These are phyloP conservation scores for Kradibia gibbosae DNA, from an alignment of 1,140 invertebrate genomes.

Conservation along the genomic window DNA sequence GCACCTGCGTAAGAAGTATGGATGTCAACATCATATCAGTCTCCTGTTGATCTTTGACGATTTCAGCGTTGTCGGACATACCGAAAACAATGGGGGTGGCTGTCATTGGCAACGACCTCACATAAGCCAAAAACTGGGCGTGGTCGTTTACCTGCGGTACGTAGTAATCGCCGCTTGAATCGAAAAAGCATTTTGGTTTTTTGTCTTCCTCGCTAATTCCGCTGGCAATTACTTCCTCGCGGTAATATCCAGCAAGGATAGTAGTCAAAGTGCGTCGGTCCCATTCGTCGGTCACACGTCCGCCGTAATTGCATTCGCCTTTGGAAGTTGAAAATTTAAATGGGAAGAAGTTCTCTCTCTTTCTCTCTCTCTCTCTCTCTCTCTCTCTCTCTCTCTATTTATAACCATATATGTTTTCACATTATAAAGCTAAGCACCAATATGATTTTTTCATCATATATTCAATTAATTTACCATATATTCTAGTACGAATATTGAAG, in stretches of 20 bases:
- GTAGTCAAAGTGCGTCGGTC: conserved; percentile 91
- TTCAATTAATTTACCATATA: too few species aligned
- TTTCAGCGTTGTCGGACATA: conserved; percentile 93
- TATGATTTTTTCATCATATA: too few species aligned
- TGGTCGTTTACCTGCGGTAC: conserved; percentile 83
- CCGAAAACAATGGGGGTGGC: conserved; percentile 90
- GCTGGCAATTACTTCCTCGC: conserved; percentile 67
- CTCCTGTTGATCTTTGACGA: conserved; percentile 93
- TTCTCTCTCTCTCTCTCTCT: background rate
- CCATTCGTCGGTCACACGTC: conserved; percentile 95
- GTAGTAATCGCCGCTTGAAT: conserved; percentile 81
- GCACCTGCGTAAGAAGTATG: conserved; percentile 88
- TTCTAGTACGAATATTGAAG: background rate
- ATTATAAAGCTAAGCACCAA: background rate
- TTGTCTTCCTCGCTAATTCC: conserved; percentile 68
- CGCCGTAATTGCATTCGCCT: conserved; percentile 97
- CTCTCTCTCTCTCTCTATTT: background rate
- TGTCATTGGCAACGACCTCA: conserved; percentile 82
- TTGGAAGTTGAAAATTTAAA: conserved; percentile 32
- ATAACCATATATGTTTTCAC: background rate
- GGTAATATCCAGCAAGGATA: conserved; percentile 88
- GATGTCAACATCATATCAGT: conserved; percentile 84
- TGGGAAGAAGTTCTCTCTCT: background rate
- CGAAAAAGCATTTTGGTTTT: conserved; percentile 74
- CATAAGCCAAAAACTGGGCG: conserved; percentile 84